phyloP scores from a whole-genome alignment of 2,888 invertebrate genomes.

The Fragum fragum region DNA sequence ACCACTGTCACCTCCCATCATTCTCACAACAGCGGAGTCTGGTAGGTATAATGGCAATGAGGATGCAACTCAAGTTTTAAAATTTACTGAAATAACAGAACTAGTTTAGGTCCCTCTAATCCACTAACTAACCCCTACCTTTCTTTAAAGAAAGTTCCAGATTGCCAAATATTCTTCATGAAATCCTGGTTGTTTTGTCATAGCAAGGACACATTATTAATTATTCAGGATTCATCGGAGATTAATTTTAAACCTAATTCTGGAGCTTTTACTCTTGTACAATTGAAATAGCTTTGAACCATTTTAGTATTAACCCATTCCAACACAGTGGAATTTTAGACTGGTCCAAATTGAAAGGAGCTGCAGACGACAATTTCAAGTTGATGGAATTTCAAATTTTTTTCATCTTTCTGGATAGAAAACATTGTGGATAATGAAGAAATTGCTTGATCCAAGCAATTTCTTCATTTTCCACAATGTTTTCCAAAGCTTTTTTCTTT shows the following conservation, averaged over 20 bases:
- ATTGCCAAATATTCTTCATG: neutral
- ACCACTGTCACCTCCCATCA: slow-evolving; percentile 95
- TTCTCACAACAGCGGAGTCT: slow-evolving; percentile 98
- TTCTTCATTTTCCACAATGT: no score
- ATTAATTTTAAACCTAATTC: neutral
- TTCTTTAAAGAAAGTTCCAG: neutral
- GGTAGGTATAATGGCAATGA: slow-evolving; percentile 91
- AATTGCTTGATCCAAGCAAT: no score
- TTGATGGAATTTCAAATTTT: no score
- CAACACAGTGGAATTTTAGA: no score
- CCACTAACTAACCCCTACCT: slow-evolving; percentile 16
- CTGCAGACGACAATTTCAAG: no score
- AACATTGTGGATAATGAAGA: no score
- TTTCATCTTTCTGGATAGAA: no score
- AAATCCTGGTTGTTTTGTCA: neutral
- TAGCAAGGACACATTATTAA: no score
- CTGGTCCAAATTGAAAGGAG: no score
- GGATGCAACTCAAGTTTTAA: slow-evolving; percentile 29
- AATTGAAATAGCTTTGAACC: neutral
- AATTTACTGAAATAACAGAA: slow-evolving; percentile 7
- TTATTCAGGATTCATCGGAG: neutral
- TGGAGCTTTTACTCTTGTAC: neutral
- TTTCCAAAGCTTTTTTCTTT: no score
- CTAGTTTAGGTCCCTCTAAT: slow-evolving; percentile 17
- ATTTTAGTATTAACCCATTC: neutral